Base-by-base conservation (phyloP, 2,113 vertebrate species). In the Malurus melanocephalus region DNA sequence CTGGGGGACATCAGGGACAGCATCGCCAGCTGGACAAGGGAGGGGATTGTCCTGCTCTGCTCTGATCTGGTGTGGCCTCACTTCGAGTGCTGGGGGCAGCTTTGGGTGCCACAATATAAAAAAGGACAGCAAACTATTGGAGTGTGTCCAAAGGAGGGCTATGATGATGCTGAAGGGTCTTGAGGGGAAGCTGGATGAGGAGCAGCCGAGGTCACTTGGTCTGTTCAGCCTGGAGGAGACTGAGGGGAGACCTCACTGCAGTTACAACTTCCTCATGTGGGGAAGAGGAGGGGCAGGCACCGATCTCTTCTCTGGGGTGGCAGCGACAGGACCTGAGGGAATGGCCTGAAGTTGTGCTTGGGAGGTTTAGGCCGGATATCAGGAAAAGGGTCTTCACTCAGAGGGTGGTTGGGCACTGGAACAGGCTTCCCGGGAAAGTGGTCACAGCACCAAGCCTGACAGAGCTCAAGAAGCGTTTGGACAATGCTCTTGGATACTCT, bases 11-110 rank as follows among this genome's bases (percentile, higher is more conserved):
- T 2, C 59, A 65, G 8, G 22, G 15, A 9, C 52, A 87, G 23
- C 52, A 45, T 28, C 0, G 0, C 24, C 52, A 59, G 85, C 45
- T 0, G 0, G 51, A 52, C 22, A 27, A 72, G 27, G 43, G 84
- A 64, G 15, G 23, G 13, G 52, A 66, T 30, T 66, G n/a, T 66
- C n/a, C 60, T 0, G 0, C 23, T 66, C 67, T 80, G 23, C 45
- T 87, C 60, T 59, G 59, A 4, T 1, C 45, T 80, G 75, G 38
- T 13, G 13, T 0, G 0, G 67, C 52, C 60, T 51, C 51, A 45
- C 8, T 43, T 73, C 0, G 0, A 20, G 60, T 20, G 1, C 13
- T 73, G 52, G 2, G 51, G 0, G 16, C 12, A 59, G 43, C 24
- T 13, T 28, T 19, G 13, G 45, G 32, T 0, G 0, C 7, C n/a